Percentiles rank a stretch among this genome's conserved stretches.
These are phyloP conservation scores for Ictidomys tridecemlineatus DNA, from an alignment of 2,113 vertebrate species.

Conservation along the genomic window DNA sequence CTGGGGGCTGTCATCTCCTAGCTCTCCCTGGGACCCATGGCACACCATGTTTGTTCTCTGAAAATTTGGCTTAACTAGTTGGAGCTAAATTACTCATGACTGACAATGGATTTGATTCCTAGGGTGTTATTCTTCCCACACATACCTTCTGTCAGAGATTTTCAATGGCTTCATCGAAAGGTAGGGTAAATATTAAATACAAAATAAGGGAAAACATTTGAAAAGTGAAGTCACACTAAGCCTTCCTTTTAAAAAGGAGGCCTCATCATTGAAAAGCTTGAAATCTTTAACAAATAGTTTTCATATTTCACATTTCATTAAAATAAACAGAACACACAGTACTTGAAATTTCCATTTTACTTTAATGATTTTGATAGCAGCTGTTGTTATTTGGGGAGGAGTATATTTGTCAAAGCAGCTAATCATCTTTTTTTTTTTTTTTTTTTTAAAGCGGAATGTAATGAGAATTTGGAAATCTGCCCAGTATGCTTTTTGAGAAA, in stretches of 20 bases:
- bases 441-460: background rate
- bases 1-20: background rate
- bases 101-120: slow-evolving; percentile 10
- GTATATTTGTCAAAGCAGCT: slow-evolving; percentile 63
- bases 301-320: slow-evolving; percentile 9
- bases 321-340: slow-evolving; percentile 42
- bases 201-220: slow-evolving; percentile 45
- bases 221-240: background rate
- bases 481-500: slow-evolving; percentile 54
- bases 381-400: slow-evolving; percentile 48
- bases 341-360: slow-evolving; percentile 62
- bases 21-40: background rate
- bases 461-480: slow-evolving; percentile 58
- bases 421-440: slow-evolving; percentile 15
- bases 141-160: background rate
- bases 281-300: slow-evolving; percentile 45
- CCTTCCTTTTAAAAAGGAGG: background rate
- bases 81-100: slow-evolving; percentile 18
- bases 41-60: background rate
- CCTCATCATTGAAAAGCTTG: background rate
- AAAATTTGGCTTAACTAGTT: background rate
- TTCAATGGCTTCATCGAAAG: slow-evolving; percentile 47
- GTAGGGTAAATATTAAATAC: background rate
- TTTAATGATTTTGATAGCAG: slow-evolving; percentile 57
- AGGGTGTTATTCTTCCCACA: background rate